A percentile compares a stretch with the other conserved stretches of the same genome.
Evolutionary conservation across 2,797 vertebrate species (phyloP).

Genomic region (Scolopax bukidnonensis): DNA sequence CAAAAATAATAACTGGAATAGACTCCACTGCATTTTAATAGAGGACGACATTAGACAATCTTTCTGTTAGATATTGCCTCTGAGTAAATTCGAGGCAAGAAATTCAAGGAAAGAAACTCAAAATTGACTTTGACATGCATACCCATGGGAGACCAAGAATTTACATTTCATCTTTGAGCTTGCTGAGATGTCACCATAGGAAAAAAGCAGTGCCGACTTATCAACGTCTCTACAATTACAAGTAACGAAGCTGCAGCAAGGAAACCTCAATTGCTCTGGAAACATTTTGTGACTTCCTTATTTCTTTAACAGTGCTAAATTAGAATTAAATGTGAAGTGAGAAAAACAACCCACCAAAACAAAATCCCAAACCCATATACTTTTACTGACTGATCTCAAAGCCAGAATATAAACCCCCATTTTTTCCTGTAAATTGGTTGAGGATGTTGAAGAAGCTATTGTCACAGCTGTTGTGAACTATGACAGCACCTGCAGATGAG

Average conservation of each 20-base stretch:
- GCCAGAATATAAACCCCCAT: background rate
- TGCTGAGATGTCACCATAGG: slow-evolving; percentile 59
- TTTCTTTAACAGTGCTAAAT: background rate
- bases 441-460: slow-evolving; percentile 8
- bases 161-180: slow-evolving; percentile 55
- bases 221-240: slow-evolving; percentile 17
- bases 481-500: slow-evolving; percentile 69
- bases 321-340: background rate
- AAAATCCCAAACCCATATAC: background rate
- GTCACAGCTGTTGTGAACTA: background rate
- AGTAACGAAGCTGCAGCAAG: background rate
- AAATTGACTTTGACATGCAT: slow-evolving; percentile 65
- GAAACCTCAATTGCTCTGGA: slow-evolving; percentile 22
- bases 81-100: slow-evolving; percentile 29
- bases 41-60: background rate
- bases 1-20: background rate
- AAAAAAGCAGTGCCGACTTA: slow-evolving; percentile 60
- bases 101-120: slow-evolving; percentile 44
- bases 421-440: slow-evolving; percentile 37
- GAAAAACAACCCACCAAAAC: background rate
- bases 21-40: background rate
- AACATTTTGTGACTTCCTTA: slow-evolving; percentile 27
- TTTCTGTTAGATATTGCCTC: slow-evolving; percentile 4
- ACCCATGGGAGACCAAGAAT: slow-evolving; percentile 35
- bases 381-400: background rate